Conservation (phyloP, 2,888 invertebrate genomes). For the Athalia circularis region DNA sequence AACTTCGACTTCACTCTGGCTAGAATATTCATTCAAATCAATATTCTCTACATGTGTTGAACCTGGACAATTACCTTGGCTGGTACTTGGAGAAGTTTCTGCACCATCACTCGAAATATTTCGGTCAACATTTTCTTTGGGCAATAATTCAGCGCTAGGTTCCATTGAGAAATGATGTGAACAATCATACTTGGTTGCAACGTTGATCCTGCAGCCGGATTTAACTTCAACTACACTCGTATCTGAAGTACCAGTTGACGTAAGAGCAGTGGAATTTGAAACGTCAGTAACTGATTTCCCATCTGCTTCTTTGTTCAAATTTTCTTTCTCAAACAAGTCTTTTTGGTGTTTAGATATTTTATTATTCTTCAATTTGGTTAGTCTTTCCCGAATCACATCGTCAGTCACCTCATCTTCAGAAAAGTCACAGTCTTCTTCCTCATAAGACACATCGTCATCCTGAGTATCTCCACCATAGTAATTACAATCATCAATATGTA, state of each 20-base stretch:
- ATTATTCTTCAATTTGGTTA: conserved; percentile 20
- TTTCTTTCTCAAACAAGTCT: conserved; percentile 19
- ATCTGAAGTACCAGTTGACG: conserved; percentile 14
- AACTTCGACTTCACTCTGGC: neutral
- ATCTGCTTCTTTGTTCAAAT: conserved; percentile 11
- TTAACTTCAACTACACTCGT: conserved; percentile 1
- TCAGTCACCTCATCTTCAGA: conserved; percentile 47
- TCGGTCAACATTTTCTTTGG: neutral
- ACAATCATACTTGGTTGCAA: neutral
- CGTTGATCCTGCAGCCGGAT: neutral
- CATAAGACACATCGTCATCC: conserved; percentile 58
- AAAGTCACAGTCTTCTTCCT: conserved; percentile 52
- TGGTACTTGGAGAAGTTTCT: neutral
- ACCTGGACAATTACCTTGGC: neutral
- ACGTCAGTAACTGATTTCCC: neutral
- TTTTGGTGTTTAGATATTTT: conserved; percentile 25
- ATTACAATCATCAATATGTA: conserved; percentile 59
- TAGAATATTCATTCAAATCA: conserved; percentile 6
- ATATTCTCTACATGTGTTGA: conserved; percentile 1
- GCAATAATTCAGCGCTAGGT: neutral
- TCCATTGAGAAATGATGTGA: neutral
- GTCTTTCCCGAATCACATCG: conserved; percentile 14
- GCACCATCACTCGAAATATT: neutral
- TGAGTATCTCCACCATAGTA: conserved; percentile 57
- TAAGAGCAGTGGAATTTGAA: neutral